Evolutionary conservation across 2,797 vertebrate species (phyloP), one percentile per base, ranked within the genome.

Genomic region (Euphonia xanthogaster): DNA sequence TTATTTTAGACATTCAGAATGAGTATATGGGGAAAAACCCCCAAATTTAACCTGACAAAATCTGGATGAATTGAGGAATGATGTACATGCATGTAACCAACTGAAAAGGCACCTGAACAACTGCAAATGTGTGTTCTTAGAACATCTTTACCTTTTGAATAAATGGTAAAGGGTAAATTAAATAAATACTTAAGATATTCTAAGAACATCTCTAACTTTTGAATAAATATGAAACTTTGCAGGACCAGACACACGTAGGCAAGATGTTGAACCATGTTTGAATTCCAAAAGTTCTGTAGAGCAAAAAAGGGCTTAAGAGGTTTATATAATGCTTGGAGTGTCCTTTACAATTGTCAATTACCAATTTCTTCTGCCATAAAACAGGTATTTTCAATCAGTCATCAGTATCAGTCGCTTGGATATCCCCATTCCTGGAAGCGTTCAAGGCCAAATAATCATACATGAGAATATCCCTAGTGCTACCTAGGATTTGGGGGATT

Each of bases 21-120:
- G 3, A 58, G 11, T 47, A 39, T 2, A 0, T 45, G n/a, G 35
- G 35, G 6, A 10, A 72, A 83, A 77, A 11, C 1, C 0, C 5
- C 18, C 28, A 25, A 54, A 24, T 7, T 70, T 70, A 13, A 11
- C 28, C 19, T 71, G 53, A 10, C 4, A 51, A 39, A 72, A 76
- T 35, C 15, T 35, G 35, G 72, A 44, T 47, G 21, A 40, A 28
- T 8, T 60, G 10, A 83, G 45, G 37, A 65, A 63, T 28, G 3
- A 20, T 73, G 2, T 14, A 33, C 21, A 27, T 25, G 20, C 14
- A 7, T 14, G 12, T 33, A 77, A 45, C 10, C 21, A 77, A 9
- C 18, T 9, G 15, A 54, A 70, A 33, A 63, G 30, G 6, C 23
- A 71, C 53, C 35, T 42, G 31, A 48, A 42, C 13, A 75, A 51